These are phyloP conservation scores for Palloptera scutellata DNA, from an alignment of 2,888 invertebrate species.

Conservation along the genomic window DNA sequence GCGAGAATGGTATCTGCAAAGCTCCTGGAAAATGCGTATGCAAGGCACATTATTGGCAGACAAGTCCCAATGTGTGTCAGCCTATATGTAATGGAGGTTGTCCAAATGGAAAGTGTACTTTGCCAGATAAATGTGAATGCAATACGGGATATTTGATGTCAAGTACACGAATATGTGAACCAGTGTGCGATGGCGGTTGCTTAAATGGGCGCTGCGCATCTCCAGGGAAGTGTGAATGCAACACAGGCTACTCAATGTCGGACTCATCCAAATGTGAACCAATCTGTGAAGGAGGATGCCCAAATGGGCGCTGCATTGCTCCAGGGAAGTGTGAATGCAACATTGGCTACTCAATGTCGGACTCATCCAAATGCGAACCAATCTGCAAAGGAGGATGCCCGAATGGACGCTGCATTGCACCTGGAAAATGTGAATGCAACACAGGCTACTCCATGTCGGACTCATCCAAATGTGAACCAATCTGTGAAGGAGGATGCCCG, in stretches of 20 bases:
- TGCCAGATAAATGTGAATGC: slow-evolving; percentile 52
- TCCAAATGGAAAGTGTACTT: slow-evolving; percentile 53
- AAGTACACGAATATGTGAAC: slow-evolving; percentile 14
- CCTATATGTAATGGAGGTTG: slow-evolving; percentile 41
- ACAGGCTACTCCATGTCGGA: slow-evolving; percentile 44
- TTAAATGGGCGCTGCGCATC: slow-evolving; percentile 59
- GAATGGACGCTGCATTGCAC: slow-evolving; percentile 55
- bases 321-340: slow-evolving; percentile 45
- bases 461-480: slow-evolving; percentile 51
- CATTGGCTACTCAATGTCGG: slow-evolving; percentile 38
- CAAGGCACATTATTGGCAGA: slow-evolving; percentile 66
- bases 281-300: slow-evolving; percentile 57
- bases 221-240: slow-evolving; percentile 68
- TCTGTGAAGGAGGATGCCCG: slow-evolving; percentile 37
- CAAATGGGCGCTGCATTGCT: slow-evolving; percentile 52
- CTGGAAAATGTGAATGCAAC: slow-evolving; percentile 49
- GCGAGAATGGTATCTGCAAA: too few relatives aligned
- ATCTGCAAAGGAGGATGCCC: slow-evolving; percentile 34
- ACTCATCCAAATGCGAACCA: slow-evolving; percentile 17
- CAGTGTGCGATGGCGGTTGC: slow-evolving; percentile 44
- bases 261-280: slow-evolving; percentile 44
- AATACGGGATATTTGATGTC: slow-evolving; percentile 37
- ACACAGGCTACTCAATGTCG: slow-evolving; percentile 23
- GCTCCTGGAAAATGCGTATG: too few relatives aligned
- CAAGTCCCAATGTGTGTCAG: slow-evolving; percentile 35